Evolutionary conservation across 2,888 invertebrate species (phyloP), one percentile per base, ranked within the genome.

Genomic region (Drymonia ruficornis): DNA sequence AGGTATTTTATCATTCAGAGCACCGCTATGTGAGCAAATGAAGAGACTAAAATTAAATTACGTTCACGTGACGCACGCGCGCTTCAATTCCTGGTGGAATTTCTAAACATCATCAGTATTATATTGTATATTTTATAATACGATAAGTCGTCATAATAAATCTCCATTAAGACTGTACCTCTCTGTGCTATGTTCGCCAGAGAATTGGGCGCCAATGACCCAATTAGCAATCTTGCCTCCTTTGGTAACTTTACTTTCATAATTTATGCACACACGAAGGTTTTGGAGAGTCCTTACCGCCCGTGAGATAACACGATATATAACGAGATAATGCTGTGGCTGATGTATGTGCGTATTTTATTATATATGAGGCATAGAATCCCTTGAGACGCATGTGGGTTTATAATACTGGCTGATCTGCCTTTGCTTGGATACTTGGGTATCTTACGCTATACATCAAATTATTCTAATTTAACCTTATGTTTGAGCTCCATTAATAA

Each of bases 321-420:
- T 44, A 44, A 44, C 43, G 1, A 44, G 16, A 42, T 42, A 42
- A 42, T 13, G 11, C 15, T 38, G 8, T n/a, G n/a, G 38, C 7
- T 38, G 63, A 55, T 58, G 47, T 55, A 59, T 63, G 59, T 56
- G 50, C 55, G 9, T 31, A 11, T 31, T 3, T 31, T 31, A 1
- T 11, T 31, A 31, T 9, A 11, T 3, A 4, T 36, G 11, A 11
- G 11, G 31, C 11, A 34, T 5, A n/a, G 36, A n/a, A 6, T 36
- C 36, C 36, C 13, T 36, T 36, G 36, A 36, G 13, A 11, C 12
- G 8, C 11, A 12, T 2, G 13, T 36, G 3, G 13, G n/a, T n/a
- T 36, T 36, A 36, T 36, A 11, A 31, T 31, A 31, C 31, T 31
- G 23, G 1, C 31, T 31, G n/a, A n/a, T n/a, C n/a, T n/a, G n/a